Percentiles rank a stretch among this genome's conserved stretches.
phyloP scores from a whole-genome alignment of 2,113 vertebrate species.

The Mystacornis crossleyi region DNA sequence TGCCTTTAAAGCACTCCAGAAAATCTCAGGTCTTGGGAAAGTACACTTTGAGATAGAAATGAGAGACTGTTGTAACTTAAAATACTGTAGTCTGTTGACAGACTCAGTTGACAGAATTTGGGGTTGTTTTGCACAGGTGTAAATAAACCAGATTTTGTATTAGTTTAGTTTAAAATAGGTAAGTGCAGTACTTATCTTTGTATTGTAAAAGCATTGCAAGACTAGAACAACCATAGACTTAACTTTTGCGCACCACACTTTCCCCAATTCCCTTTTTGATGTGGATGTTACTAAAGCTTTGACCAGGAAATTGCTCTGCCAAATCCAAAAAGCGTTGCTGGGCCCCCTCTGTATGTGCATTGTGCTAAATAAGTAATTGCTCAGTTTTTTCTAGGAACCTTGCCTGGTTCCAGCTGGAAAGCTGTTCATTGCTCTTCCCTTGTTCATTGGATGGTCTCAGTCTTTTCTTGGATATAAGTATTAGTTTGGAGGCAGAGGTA shows the following conservation, averaged over 20 bases:
- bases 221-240: not conserved
- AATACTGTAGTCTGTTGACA: not conserved
- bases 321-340: not conserved
- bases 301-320: not conserved
- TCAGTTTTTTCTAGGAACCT: not conserved
- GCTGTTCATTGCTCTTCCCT: not conserved
- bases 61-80: not conserved
- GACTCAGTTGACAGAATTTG: not conserved
- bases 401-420: not conserved
- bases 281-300: not conserved
- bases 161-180: not conserved
- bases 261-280: not conserved
- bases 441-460: not conserved
- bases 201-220: not conserved
- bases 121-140: not conserved
- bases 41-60: not conserved
- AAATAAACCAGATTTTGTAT: not conserved
- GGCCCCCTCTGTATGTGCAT: not conserved
- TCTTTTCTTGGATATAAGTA: not conserved
- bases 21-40: not conserved
- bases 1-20: not conserved
- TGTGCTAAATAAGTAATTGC: not conserved
- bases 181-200: not conserved
- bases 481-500: not conserved
- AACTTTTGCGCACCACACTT: fast-evolving